Percentiles rank a stretch among this genome's conserved stretches.
These are phyloP conservation scores for Anser brachyrhynchus DNA, from an alignment of 2,113 vertebrate species.

Conservation along the genomic window DNA sequence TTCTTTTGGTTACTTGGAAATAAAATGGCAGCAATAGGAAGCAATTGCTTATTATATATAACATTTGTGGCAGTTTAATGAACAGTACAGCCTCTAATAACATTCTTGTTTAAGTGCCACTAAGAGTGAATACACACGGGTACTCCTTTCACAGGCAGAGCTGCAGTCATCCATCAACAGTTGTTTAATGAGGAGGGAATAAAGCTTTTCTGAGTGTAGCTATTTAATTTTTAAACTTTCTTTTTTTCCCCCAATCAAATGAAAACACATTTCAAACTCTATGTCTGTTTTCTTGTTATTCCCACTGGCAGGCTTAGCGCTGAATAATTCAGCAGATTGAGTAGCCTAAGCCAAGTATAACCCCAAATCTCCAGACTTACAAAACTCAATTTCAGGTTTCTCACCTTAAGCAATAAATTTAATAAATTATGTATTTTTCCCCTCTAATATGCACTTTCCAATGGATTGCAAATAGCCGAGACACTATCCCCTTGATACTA, in stretches of 20 bases:
- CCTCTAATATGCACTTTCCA: constrained; percentile 65
- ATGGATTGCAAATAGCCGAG: constrained; percentile 22
- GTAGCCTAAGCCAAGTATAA: constrained; percentile 48
- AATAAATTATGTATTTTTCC: constrained; percentile 76
- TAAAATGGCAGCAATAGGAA: neutral
- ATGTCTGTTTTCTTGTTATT: constrained; percentile 46
- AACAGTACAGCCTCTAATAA: neutral
- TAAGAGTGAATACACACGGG: neutral
- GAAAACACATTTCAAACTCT: constrained; percentile 50
- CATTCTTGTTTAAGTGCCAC: neutral
- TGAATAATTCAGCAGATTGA: constrained; percentile 70
- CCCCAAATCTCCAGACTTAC: constrained; percentile 53
- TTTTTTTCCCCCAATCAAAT: constrained; percentile 3
- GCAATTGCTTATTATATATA: neutral
- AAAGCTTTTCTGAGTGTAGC: constrained; percentile 6
- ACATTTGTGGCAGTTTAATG: neutral
- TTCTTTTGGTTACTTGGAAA: neutral
- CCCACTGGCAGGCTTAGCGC: constrained; percentile 22
- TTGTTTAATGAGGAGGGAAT: neutral
- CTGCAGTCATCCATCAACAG: neutral
- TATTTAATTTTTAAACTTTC: constrained; percentile 49
- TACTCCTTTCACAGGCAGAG: neutral
- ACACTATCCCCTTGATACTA: constrained; percentile 11
- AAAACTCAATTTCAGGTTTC: constrained; percentile 72
- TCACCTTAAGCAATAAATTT: constrained; percentile 69